These are phyloP conservation scores for Hydrolagus colliei DNA, from an alignment of 2,797 vertebrate species.

Conservation along the genomic window DNA sequence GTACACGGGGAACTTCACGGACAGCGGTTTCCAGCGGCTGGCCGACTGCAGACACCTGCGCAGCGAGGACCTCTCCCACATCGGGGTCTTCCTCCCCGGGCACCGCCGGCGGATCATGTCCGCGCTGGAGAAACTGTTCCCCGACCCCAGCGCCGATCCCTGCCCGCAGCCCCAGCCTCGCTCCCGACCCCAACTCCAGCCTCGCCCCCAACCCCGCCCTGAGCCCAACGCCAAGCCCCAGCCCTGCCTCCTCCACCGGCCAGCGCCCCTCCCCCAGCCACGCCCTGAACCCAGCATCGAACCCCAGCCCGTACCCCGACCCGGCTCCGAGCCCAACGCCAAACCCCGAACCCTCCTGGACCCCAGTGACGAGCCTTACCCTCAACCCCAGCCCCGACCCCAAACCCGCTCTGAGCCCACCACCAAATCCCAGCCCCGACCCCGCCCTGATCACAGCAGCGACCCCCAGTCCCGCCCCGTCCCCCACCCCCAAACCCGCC, in stretches of 20 bases:
- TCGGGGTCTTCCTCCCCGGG: conserved; percentile 73
- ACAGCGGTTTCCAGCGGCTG: conserved; percentile 50
- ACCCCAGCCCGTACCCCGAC: background rate
- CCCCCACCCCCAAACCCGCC: too few relatives aligned
- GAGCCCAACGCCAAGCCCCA: background rate
- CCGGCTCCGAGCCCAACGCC: background rate
- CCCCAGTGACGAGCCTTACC: too few relatives aligned
- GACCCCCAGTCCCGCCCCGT: too few relatives aligned
- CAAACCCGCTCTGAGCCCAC: too few relatives aligned
- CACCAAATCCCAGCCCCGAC: too few relatives aligned
- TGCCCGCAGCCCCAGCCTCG: fast-evolving
- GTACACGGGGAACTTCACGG: conserved; percentile 63
- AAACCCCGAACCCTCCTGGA: too few relatives aligned
- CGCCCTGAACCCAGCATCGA: too few relatives aligned
- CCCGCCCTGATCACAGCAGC: too few relatives aligned
- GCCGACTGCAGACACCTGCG: conserved; percentile 65
- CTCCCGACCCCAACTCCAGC: background rate
- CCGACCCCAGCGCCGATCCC: conserved; percentile 27
- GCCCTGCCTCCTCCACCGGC: background rate
- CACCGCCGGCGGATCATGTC: conserved; percentile 82
- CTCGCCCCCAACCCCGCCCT: conserved; percentile 22
- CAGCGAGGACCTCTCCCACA: conserved; percentile 52
- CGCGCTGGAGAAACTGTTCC: conserved; percentile 57
- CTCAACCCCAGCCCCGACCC: too few relatives aligned
- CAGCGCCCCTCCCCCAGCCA: conserved; percentile 31